These are phyloP conservation scores for Neomicropteryx cornuta DNA, from an alignment of 1,140 invertebrate genomes.

Conservation along the genomic window DNA sequence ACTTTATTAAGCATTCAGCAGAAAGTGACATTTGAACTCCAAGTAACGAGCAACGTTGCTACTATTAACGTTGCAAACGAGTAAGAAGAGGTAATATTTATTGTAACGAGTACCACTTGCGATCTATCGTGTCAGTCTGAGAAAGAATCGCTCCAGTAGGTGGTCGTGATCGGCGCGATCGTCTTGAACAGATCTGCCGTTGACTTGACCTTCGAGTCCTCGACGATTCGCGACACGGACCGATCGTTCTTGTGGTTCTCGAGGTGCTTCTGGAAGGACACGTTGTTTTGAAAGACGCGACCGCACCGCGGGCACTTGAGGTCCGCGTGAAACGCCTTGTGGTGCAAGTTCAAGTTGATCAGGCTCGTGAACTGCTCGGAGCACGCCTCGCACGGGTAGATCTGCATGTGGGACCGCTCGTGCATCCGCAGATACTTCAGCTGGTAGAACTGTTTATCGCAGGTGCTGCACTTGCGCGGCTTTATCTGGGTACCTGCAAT, in stretches of 20 bases:
- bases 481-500: conserved; percentile 41
- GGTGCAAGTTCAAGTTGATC: conserved; percentile 27
- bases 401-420: conserved; percentile 49
- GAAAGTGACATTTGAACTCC: too few relatives aligned
- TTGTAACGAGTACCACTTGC: too few relatives aligned
- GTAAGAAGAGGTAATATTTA: too few relatives aligned
- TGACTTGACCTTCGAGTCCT: conserved; percentile 15
- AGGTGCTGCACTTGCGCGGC: conserved; percentile 36
- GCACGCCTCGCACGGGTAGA: conserved; percentile 57
- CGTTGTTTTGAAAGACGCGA: conserved; percentile 26
- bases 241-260: conserved; percentile 23
- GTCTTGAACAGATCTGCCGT: conserved; percentile 30
- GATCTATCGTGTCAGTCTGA: too few relatives aligned
- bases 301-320: conserved; percentile 21
- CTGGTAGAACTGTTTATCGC: conserved; percentile 48
- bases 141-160: conserved; percentile 36
- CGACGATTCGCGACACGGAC: conserved; percentile 17
- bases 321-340: conserved; percentile 13
- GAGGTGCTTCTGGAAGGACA: conserved; percentile 26
- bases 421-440: conserved; percentile 39
- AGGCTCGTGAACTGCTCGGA: conserved; percentile 43
- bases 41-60: too few relatives aligned
- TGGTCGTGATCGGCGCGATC: conserved; percentile 31
- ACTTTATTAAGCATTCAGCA: too few relatives aligned
- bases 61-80: too few relatives aligned